Evolutionary conservation across 2,888 invertebrate species (phyloP).

Genomic region (Cantharis rustica): DNA sequence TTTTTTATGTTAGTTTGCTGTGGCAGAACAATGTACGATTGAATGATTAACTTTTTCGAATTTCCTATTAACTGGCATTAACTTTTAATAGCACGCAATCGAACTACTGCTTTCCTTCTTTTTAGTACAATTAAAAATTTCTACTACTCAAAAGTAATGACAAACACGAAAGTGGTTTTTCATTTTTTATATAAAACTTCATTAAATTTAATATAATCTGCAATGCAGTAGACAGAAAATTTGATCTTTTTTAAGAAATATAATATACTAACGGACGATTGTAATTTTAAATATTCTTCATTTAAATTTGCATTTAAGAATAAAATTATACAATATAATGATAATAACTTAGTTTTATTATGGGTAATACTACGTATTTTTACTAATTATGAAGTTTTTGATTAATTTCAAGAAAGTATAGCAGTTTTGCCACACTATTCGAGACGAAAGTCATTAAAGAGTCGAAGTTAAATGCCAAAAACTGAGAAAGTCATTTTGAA

Average conservation of each 20-base stretch:
- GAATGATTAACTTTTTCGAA: conserved; percentile 1
- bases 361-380: not conserved
- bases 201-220: conserved; percentile 10
- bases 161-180: conserved; percentile 14
- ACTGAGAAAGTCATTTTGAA: not conserved
- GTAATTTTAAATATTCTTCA: not conserved
- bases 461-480: not conserved
- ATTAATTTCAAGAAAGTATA: not conserved
- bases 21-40: not conserved
- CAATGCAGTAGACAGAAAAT: conserved; percentile 15
- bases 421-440: not conserved
- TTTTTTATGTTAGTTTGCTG: not conserved
- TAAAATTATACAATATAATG: not conserved
- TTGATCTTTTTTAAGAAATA: not conserved
- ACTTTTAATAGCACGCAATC: conserved; percentile 15
- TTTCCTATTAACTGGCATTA: conserved; percentile 8
- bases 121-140: conserved; percentile 17
- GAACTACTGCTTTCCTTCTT: conserved; percentile 16
- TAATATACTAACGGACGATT: not conserved
- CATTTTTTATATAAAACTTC: conserved; percentile 6
- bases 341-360: not conserved
- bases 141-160: conserved; percentile 10
- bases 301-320: not conserved
- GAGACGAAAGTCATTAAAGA: not conserved
- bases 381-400: not conserved